Conservation (phyloP, 1,140 invertebrate genomes). For the Bombus confusus region DNA sequence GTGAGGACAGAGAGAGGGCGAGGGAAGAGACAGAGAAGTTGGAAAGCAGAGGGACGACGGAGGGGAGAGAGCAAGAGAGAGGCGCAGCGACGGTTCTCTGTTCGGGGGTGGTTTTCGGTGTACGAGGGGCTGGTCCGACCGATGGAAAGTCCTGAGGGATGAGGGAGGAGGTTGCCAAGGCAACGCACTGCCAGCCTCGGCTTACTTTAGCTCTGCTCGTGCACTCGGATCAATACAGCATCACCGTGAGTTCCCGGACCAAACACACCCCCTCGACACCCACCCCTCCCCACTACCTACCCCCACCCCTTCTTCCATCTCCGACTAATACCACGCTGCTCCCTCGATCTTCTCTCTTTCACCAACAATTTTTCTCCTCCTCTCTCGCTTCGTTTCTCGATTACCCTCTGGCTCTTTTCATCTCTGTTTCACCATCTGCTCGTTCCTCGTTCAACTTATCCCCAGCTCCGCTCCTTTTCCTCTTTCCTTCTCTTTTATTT, state of each 20-base stretch:
- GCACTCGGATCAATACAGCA: conserved; percentile 81
- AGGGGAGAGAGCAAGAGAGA: conserved; percentile 42
- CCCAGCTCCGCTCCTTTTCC: background rate
- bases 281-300: conserved; percentile 19
- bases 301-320: conserved; percentile 10
- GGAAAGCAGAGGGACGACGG: conserved; percentile 2
- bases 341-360: conserved; percentile 14
- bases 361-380: conserved; percentile 24
- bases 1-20: conserved; percentile 27
- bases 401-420: conserved; percentile 31
- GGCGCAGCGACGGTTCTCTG: conserved; percentile 25
- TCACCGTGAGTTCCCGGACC: conserved; percentile 80
- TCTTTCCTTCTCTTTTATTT: background rate
- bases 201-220: conserved; percentile 80
- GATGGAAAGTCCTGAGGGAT: conserved; percentile 75
- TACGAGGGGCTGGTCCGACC: conserved; percentile 57
- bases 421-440: conserved; percentile 39
- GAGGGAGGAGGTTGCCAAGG: conserved; percentile 83
- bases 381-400: conserved; percentile 26
- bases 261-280: conserved; percentile 74
- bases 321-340: background rate
- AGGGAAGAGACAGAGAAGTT: background rate
- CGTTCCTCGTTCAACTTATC: conserved; percentile 18
- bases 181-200: conserved; percentile 81
- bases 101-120: conserved; percentile 71